Evolutionary conservation across 1,140 invertebrate species (phyloP).

Genomic region (Diachasmimorpha longicaudata): DNA sequence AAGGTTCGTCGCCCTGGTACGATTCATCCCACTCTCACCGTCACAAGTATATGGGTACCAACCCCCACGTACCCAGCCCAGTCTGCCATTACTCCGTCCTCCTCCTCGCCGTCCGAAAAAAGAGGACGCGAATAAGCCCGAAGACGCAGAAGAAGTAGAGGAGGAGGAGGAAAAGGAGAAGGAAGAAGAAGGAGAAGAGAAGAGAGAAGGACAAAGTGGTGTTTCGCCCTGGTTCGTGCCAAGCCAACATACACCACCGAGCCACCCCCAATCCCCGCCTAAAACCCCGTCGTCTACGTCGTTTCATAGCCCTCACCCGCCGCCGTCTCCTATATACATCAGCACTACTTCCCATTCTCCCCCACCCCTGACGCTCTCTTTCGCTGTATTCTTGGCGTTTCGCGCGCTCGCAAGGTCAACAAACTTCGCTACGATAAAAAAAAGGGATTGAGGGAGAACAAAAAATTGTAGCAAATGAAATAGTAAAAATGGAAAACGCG

Average conservation of each 20-base stretch:
- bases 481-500: slow-evolving; percentile 9
- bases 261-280: neutral
- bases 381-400: slow-evolving; percentile 34
- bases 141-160: too few species aligned
- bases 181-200: too few species aligned
- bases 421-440: slow-evolving; percentile 34
- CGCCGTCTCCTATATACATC: slow-evolving; percentile 14
- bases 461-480: slow-evolving; percentile 16
- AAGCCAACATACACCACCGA: neutral
- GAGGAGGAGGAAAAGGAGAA: too few species aligned
- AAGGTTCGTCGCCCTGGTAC: slow-evolving; percentile 34
- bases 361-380: slow-evolving; percentile 9
- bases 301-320: slow-evolving; percentile 8
- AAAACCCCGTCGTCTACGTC: neutral
- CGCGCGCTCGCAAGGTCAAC: slow-evolving; percentile 35
- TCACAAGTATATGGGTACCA: neutral
- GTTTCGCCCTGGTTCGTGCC: neutral
- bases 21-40: slow-evolving; percentile 25
- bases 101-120: neutral
- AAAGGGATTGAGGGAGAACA: slow-evolving; percentile 24
- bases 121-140: neutral
- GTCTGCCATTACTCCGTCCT: neutral
- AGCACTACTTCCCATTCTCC: neutral
- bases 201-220: neutral
- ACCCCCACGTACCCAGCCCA: neutral